Evolutionary conservation across 2,113 vertebrate species (phyloP), one percentile per base, ranked within the genome.

Genomic region (Lynx canadensis): DNA sequence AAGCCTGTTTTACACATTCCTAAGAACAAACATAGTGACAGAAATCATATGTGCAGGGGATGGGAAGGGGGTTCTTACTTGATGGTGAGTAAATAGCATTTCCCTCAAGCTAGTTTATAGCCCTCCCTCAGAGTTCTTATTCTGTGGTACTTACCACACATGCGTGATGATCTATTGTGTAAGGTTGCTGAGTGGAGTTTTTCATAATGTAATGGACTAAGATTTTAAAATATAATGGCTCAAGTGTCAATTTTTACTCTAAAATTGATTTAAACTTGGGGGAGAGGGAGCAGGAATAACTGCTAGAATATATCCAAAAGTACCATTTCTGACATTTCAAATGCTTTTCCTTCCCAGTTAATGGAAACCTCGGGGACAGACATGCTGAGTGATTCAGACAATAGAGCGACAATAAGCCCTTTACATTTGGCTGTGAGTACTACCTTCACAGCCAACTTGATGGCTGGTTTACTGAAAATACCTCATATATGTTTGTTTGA

Each of bases 331-430:
- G 38, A 94, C 63, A 93, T 73, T 95, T 91, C 66, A 84, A 98
- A 87, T 45, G 27, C 52, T 71, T 89, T 97, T 95, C 65, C 98
- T 96, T 98, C 41, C 97, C 97, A 99, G 99, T 99, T 99, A 96
- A 99, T 99, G 99, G 99, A 99, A 99, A 99, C 99, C 82, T 99
- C 99, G 80, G 99, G 99, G 97, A 99, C 99, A 84, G 99, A 99
- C 97, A 99, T 99, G 99, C 98, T 99, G 97, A 99, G 98, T 98
- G 99, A 99, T 96, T 98, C 99, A 0, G 99, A 99, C 97, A 99
- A 99, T 94, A 99, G 99, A 98, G 99, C 99, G 74, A 99, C 99
- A 45, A 98, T 99, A 99, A 99, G 99, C 98, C 99, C 99, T 0
- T 98, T 99, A 97, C 99, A 99, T 97, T 99, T 99, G 97, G 99